These are phyloP conservation scores for Penaeus japonicus DNA, from an alignment of 1,140 invertebrate genomes.

Conservation along the genomic window DNA sequence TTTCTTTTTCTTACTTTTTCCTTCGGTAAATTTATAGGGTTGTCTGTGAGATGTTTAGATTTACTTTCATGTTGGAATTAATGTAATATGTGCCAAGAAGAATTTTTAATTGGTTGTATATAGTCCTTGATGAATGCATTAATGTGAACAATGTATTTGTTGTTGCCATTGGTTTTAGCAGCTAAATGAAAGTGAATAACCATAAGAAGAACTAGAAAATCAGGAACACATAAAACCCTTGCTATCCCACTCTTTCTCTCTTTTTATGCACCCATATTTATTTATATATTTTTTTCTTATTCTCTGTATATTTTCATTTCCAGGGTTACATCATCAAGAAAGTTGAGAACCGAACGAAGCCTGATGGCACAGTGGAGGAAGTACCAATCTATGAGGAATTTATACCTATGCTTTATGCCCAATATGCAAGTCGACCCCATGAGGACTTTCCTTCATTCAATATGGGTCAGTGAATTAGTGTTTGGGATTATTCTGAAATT, in stretches of 20 bases:
- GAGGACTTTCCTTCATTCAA: constrained; percentile 83
- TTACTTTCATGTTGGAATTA: background rate
- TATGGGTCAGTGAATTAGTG: constrained; percentile 64
- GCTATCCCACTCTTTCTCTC: too few relatives aligned
- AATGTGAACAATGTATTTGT: too few relatives aligned
- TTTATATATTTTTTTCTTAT: background rate
- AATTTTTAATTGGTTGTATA: too few relatives aligned
- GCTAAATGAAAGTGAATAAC: too few relatives aligned
- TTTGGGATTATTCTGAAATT: too few relatives aligned
- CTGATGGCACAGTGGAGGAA: constrained; percentile 74
- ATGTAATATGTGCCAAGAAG: too few relatives aligned
- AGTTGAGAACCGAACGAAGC: constrained; percentile 67
- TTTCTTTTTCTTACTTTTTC: background rate
- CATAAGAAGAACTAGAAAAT: too few relatives aligned
- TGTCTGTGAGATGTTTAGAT: too few relatives aligned
- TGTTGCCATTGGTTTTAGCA: too few relatives aligned
- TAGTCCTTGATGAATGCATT: too few relatives aligned
- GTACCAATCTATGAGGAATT: constrained; percentile 89
- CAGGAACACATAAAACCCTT: too few relatives aligned
- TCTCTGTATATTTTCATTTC: background rate
- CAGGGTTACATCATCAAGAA: constrained; percentile 76
- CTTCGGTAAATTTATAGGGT: background rate
- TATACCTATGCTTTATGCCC: constrained; percentile 82
- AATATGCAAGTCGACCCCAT: constrained; percentile 72
- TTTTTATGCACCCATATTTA: background rate